These are phyloP conservation scores for Mystacides longicornis DNA, from an alignment of 2,888 invertebrate species.

Conservation along the genomic window DNA sequence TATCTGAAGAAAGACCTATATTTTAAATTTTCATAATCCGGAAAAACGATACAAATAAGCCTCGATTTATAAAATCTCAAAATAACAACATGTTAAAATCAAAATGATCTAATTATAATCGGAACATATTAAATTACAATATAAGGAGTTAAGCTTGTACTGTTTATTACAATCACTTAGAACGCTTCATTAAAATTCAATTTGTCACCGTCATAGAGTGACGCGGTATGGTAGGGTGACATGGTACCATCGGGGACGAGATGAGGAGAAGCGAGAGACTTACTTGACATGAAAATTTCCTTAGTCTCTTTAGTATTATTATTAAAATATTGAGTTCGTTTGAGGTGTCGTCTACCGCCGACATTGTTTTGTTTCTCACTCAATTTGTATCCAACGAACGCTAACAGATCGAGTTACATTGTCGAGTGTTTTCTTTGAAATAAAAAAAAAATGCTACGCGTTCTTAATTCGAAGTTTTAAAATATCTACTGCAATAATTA, in stretches of 20 bases:
- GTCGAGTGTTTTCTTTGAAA: not conserved
- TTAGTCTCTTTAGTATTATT: not conserved
- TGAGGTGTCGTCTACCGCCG: not conserved
- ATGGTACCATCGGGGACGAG: not conserved
- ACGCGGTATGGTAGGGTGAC: not conserved
- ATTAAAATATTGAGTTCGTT: not conserved
- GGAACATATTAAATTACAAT: conserved; percentile 2
- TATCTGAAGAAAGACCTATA: too few species aligned
- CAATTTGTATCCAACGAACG: conserved; percentile 11
- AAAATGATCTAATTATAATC: conserved; percentile 1
- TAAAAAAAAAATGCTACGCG: not conserved
- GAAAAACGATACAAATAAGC: too few species aligned
- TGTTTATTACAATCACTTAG: conserved; percentile 1
- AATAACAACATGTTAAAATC: too few species aligned
- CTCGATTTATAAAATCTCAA: too few species aligned
- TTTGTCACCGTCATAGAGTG: not conserved
- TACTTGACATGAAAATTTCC: not conserved
- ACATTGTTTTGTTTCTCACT: conserved; percentile 7
- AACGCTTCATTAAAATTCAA: conserved; percentile 5
- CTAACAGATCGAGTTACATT: conserved; percentile 5
- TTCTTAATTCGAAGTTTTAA: not conserved
- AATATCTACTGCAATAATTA: too few species aligned
- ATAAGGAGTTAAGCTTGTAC: not conserved
- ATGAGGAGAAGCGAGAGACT: not conserved
- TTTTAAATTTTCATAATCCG: too few species aligned